Conservation (phyloP, 1,140 invertebrate genomes). For the Pollicipes pollicipes region DNA sequence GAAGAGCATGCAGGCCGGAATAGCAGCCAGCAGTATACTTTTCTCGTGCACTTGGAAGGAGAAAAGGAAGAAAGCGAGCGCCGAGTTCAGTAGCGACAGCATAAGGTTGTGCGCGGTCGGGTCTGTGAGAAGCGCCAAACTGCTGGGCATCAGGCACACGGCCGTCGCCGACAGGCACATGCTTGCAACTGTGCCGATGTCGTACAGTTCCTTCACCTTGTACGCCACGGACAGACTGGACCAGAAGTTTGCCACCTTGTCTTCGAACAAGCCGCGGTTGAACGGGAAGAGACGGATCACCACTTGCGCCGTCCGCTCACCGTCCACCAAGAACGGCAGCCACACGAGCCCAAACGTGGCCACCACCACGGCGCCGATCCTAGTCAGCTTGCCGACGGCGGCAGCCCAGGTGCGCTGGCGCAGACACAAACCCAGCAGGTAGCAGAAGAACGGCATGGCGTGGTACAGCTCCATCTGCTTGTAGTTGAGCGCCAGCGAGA, state of each 20-base stretch:
- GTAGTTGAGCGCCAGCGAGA: conserved; percentile 81
- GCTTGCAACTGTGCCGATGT: conserved; percentile 47
- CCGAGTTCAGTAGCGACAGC: conserved; percentile 61
- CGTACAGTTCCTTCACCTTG: conserved; percentile 49
- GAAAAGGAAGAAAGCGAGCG: conserved; percentile 84
- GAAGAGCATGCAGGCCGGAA: conserved; percentile 55
- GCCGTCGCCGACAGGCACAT: conserved; percentile 53
- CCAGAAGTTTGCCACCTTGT: conserved; percentile 98
- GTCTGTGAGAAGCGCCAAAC: conserved; percentile 48
- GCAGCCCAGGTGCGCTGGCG: conserved; percentile 27
- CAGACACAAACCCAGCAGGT: conserved; percentile 47
- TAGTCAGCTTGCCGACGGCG: conserved; percentile 32
- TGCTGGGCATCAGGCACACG: conserved; percentile 48
- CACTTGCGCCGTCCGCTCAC: conserved; percentile 38
- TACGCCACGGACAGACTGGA: conserved; percentile 71
- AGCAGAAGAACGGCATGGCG: conserved; percentile 89
- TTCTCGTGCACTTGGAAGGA: conserved; percentile 99
- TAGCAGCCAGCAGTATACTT: conserved; percentile 67
- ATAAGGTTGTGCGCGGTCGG: conserved; percentile 54
- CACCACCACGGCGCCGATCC: conserved; percentile 46
- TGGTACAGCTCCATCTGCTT: conserved; percentile 99
- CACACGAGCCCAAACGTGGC: conserved; percentile 60
- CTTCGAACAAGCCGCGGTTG: conserved; percentile 86
- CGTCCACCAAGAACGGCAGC: conserved; percentile 59
- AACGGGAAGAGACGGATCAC: conserved; percentile 75